These are phyloP conservation scores for Zaprionus ghesquierei DNA, from an alignment of 1,140 invertebrate species.

Conservation along the genomic window DNA sequence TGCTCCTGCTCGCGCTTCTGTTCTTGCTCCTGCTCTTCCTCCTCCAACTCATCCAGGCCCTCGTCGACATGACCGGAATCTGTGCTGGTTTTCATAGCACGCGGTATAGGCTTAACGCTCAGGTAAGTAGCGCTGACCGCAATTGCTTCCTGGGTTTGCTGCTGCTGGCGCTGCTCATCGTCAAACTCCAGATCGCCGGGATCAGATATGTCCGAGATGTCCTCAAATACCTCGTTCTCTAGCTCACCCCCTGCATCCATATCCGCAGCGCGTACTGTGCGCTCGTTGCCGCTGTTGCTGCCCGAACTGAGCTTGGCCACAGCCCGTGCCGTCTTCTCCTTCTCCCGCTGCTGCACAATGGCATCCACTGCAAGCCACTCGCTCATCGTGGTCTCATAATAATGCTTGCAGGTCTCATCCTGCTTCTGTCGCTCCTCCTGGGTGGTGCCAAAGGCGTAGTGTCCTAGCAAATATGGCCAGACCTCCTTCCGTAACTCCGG, in stretches of 20 bases:
- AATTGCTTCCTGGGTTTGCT: conserved; percentile 69
- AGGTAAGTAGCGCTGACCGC: conserved; percentile 35
- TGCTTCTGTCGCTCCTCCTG: conserved; percentile 87
- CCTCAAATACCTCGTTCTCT: conserved; percentile 82
- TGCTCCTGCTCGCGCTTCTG: not conserved
- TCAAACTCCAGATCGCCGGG: conserved; percentile 82
- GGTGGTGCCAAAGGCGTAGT: conserved; percentile 91
- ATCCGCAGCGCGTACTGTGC: conserved; percentile 61
- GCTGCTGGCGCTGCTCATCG: conserved; percentile 82
- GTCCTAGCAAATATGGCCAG: conserved; percentile 95
- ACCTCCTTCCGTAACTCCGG: conserved; percentile 91
- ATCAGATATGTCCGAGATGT: conserved; percentile 81
- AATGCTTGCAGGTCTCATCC: conserved; percentile 87
- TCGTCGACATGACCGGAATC: conserved; percentile 83
- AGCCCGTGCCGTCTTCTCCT: conserved; percentile 87
- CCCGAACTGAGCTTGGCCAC: conserved; percentile 86
- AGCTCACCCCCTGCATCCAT: conserved; percentile 67
- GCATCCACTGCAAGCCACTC: conserved; percentile 97
- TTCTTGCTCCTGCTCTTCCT: conserved; percentile 24
- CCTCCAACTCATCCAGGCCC: conserved; percentile 68
- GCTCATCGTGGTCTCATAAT: conserved; percentile 95
- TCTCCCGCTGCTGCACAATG: conserved; percentile 93
- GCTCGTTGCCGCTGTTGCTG: conserved; percentile 82
- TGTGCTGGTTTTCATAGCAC: conserved; percentile 81
- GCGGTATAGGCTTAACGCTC: conserved; percentile 71